Conservation (phyloP, 1,140 invertebrate species). For the Drosophila nannoptera region DNA sequence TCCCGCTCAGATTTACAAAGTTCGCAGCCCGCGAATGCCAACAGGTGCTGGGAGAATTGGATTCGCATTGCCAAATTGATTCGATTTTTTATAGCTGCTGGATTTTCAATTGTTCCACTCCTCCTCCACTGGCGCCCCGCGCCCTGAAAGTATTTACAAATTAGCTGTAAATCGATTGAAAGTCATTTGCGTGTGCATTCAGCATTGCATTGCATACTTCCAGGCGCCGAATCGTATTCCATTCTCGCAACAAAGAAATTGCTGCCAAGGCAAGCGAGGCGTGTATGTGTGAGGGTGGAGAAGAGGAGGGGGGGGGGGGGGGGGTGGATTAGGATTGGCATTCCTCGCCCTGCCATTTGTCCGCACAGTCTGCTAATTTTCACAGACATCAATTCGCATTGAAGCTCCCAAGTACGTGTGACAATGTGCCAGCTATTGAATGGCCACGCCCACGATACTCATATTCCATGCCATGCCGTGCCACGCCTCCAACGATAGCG, state of each 20-base stretch:
- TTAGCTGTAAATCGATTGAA: conserved; percentile 43
- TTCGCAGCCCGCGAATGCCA: background rate
- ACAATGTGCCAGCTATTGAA: conserved; percentile 45
- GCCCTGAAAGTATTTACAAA: conserved; percentile 4
- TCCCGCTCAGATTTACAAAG: background rate
- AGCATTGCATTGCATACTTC: conserved; percentile 60
- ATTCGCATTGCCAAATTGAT: conserved; percentile 18
- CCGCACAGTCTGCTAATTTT: conserved; percentile 64
- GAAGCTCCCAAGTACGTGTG: conserved; percentile 64
- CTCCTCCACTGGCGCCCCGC: too few species aligned
- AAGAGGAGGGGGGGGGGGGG: conserved; percentile 34
- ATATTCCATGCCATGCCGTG: conserved; percentile 18
- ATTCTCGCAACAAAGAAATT: background rate
- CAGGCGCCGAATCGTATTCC: conserved; percentile 34
- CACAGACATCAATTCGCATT: conserved; percentile 72
- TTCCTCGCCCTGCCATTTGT: conserved; percentile 33
- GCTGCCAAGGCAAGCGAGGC: too few species aligned
- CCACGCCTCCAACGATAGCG: background rate
- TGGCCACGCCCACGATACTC: conserved; percentile 18
- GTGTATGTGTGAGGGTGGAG: background rate
- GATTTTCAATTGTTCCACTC: background rate
- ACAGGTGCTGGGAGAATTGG: conserved; percentile 5
- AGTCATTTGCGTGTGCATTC: conserved; percentile 41
- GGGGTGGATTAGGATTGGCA: conserved; percentile 14
- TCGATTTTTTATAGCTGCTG: conserved; percentile 12